A percentile compares a stretch with the other conserved stretches of the same genome.
Conservation (phyloP, 1,140 invertebrate genomes). For the Aphaenogaster rudis region DNA sequence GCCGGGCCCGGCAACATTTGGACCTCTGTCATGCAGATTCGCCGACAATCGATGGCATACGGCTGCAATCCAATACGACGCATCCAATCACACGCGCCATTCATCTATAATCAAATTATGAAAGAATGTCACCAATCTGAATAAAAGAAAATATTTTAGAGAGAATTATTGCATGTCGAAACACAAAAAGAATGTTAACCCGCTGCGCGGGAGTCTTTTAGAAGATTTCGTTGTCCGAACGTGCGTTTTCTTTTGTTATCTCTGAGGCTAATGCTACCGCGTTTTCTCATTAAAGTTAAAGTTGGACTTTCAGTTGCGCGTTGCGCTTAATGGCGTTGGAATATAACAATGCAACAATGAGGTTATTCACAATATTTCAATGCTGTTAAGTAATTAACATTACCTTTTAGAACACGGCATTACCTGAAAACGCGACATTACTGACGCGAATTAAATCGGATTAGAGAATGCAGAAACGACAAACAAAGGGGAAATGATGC, state of each 20-base stretch:
- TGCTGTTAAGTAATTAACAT: conserved; percentile 46
- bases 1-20: conserved; percentile 16
- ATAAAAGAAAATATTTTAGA: conserved; percentile 1
- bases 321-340: conserved; percentile 18
- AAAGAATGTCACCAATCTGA: neutral
- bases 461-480: conserved; percentile 17
- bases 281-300: conserved; percentile 26
- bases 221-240: neutral
- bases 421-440: neutral
- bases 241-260: neutral
- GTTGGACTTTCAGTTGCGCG: conserved; percentile 32
- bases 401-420: conserved; percentile 8
- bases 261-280: neutral
- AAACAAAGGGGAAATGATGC: conserved; percentile 13
- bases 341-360: conserved; percentile 43
- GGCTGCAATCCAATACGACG: conserved; percentile 1
- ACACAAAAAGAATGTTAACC: neutral
- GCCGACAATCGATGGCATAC: conserved; percentile 7
- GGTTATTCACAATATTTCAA: conserved; percentile 38
- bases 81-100: conserved; percentile 1
- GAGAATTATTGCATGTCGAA: neutral
- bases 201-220: neutral
- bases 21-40: conserved; percentile 66
- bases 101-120: conserved; percentile 45
- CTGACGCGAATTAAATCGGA: conserved; percentile 12